Evolutionary conservation across 2,888 invertebrate species (phyloP).

Genomic region (Zaprionus bogoriensis): DNA sequence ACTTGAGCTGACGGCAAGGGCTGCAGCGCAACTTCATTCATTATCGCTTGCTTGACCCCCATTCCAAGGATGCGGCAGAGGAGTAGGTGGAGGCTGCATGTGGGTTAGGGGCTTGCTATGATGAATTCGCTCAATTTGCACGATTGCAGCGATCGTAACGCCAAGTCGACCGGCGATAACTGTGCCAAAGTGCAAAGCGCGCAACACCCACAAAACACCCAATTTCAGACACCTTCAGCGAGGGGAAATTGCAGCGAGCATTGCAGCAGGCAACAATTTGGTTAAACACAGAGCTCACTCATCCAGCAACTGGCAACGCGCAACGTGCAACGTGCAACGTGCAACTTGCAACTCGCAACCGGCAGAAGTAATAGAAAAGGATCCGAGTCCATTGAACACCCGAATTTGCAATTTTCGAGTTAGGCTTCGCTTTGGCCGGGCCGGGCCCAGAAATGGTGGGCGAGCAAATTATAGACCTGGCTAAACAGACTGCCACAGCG

Average conservation of each 20-base stretch:
- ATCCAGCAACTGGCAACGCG: conserved; percentile 16
- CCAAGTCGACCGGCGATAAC: conserved; percentile 45
- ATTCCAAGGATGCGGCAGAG: background rate
- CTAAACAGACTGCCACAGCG: conserved; percentile 1
- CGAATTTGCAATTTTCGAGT: conserved; percentile 77
- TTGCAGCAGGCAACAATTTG: conserved; percentile 65
- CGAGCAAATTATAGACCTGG: conserved; percentile 61
- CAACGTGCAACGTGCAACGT: conserved; percentile 2
- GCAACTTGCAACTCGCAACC: conserved; percentile 4
- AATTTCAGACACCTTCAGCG: conserved; percentile 36
- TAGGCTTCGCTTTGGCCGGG: conserved; percentile 58
- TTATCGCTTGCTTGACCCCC: background rate
- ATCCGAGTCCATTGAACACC: conserved; percentile 66
- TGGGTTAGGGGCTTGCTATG: conserved; percentile 7
- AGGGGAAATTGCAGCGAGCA: conserved; percentile 30
- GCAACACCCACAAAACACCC: conserved; percentile 50
- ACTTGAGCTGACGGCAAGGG: no score
- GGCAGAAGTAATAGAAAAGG: conserved; percentile 66
- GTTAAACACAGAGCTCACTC: conserved; percentile 60
- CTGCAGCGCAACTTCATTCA: conserved; percentile 10
- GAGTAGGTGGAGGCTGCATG: background rate
- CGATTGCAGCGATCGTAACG: conserved; percentile 20
- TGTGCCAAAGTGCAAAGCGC: conserved; percentile 64
- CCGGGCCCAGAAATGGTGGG: conserved; percentile 55
- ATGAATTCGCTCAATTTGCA: conserved; percentile 17